Conservation (phyloP, 2,888 invertebrate species). For the Syritta pipiens region DNA sequence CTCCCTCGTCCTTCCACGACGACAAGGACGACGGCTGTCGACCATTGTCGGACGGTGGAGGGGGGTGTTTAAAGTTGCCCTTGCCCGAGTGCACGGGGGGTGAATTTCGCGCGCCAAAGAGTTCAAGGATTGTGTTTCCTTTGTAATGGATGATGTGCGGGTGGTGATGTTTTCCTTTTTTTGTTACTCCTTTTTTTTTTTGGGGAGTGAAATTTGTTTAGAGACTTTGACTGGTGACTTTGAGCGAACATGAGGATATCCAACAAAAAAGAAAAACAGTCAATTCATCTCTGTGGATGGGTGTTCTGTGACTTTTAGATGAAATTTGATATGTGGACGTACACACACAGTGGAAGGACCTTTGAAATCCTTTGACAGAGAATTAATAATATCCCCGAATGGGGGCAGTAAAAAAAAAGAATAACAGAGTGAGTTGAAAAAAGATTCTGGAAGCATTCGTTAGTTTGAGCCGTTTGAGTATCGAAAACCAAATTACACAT, state of each 20-base stretch:
- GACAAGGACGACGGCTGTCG: background rate
- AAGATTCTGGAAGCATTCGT: too few relatives aligned
- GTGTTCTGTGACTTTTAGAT: slow-evolving; percentile 24
- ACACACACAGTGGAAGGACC: background rate
- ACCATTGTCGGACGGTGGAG: too few relatives aligned
- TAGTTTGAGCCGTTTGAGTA: too few relatives aligned
- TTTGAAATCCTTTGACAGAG: slow-evolving; percentile 1
- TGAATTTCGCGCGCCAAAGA: slow-evolving; percentile 26
- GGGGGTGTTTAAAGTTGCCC: slow-evolving; percentile 10
- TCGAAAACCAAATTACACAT: too few relatives aligned
- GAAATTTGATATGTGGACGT: slow-evolving; percentile 47
- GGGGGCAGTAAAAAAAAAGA: too few relatives aligned
- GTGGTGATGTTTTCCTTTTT: slow-evolving; percentile 26
- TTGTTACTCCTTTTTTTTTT: slow-evolving; percentile 12
- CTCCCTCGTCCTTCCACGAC: slow-evolving; percentile 21
- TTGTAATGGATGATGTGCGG: slow-evolving; percentile 58
- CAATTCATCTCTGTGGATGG: slow-evolving; percentile 13
- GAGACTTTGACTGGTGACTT: slow-evolving; percentile 42
- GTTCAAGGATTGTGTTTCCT: slow-evolving; percentile 54
- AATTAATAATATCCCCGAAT: background rate
- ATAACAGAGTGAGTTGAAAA: too few relatives aligned
- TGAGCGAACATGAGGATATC: too few relatives aligned
- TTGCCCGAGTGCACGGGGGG: background rate
- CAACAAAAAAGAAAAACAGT: too few relatives aligned
- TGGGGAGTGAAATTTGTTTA: slow-evolving; percentile 6